A percentile compares a stretch with the other conserved stretches of the same genome.
These are phyloP conservation scores for Tridacna crocea DNA, from an alignment of 2,888 invertebrate species.

Conservation along the genomic window DNA sequence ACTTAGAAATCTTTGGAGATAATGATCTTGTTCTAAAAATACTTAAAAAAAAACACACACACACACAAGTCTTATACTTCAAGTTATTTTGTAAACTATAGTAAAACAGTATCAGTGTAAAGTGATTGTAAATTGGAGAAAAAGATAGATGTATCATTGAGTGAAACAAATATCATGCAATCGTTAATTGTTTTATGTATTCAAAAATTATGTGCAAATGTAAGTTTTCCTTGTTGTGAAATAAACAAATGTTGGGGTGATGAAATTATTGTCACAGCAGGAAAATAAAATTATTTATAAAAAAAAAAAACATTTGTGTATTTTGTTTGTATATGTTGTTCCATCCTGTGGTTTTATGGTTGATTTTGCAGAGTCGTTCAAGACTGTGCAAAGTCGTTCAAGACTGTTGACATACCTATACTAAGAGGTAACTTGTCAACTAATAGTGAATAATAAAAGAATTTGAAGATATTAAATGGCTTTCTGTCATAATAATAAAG, in stretches of 20 bases:
- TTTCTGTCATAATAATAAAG: too few species aligned
- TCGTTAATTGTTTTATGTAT: conserved; percentile 25
- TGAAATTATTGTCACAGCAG: conserved; percentile 19
- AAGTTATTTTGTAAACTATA: too few species aligned
- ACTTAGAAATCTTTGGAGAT: too few species aligned
- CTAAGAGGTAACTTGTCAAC: too few species aligned
- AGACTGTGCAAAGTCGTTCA: not conserved
- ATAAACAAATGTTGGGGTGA: not conserved
- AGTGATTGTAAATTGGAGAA: too few species aligned
- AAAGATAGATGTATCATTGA: not conserved
- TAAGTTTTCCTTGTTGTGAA: conserved; percentile 22
- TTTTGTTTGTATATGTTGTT: not conserved
- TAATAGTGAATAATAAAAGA: too few species aligned
- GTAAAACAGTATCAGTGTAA: too few species aligned
- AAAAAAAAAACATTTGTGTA: not conserved
- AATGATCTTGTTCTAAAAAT: too few species aligned
- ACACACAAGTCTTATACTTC: too few species aligned
- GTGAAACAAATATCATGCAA: not conserved
- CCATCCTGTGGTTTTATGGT: not conserved
- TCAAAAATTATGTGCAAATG: conserved; percentile 21
- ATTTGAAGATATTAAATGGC: too few species aligned
- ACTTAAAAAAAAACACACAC: too few species aligned
- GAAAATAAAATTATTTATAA: conserved; percentile 26
- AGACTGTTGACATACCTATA: not conserved
- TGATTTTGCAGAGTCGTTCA: not conserved